These are phyloP conservation scores for Drosophila tropicalis DNA, from an alignment of 1,140 invertebrate genomes.

Conservation along the genomic window DNA sequence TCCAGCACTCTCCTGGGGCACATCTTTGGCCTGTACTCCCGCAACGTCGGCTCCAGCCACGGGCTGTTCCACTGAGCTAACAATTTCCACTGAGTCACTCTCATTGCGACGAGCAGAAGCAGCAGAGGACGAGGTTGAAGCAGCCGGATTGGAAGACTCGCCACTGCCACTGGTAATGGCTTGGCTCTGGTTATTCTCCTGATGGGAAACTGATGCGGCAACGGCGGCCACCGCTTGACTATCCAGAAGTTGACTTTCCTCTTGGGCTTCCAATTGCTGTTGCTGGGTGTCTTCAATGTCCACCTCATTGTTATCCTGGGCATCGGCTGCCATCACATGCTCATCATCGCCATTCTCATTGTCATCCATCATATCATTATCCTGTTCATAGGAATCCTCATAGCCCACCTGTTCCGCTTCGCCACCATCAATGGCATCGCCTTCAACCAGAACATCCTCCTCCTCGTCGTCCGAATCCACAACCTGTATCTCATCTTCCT, in stretches of 20 bases:
- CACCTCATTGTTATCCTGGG: slow-evolving; percentile 86
- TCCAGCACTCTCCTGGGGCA: slow-evolving; percentile 53
- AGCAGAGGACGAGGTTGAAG: slow-evolving; percentile 43
- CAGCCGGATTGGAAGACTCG: slow-evolving; percentile 57
- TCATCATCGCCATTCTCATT: slow-evolving; percentile 72
- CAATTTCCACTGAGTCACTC: slow-evolving; percentile 94
- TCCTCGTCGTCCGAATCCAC: slow-evolving; percentile 86
- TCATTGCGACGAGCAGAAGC: slow-evolving; percentile 90
- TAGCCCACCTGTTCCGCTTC: slow-evolving; percentile 85
- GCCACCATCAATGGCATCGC: slow-evolving; percentile 83
- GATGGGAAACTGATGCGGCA: slow-evolving; percentile 78
- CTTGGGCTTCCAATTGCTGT: slow-evolving; percentile 81
- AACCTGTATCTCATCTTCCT: slow-evolving; percentile 91
- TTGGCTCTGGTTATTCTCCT: slow-evolving; percentile 84
- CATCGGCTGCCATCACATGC: slow-evolving; percentile 50
- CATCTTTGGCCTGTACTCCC: slow-evolving; percentile 38
- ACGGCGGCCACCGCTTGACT: slow-evolving; percentile 52
- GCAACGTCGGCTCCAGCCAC: slow-evolving; percentile 83
- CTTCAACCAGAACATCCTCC: slow-evolving; percentile 84
- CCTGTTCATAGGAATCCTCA: slow-evolving; percentile 84
- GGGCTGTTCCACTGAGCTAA: slow-evolving; percentile 89
- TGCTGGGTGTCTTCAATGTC: slow-evolving; percentile 88
- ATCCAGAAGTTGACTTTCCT: slow-evolving; percentile 56
- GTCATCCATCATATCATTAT: slow-evolving; percentile 84
- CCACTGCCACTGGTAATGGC: slow-evolving; percentile 85